A percentile compares a stretch with the other conserved stretches of the same genome.
Conservation (phyloP, 2,888 invertebrate species). For the Hesperia comma region DNA sequence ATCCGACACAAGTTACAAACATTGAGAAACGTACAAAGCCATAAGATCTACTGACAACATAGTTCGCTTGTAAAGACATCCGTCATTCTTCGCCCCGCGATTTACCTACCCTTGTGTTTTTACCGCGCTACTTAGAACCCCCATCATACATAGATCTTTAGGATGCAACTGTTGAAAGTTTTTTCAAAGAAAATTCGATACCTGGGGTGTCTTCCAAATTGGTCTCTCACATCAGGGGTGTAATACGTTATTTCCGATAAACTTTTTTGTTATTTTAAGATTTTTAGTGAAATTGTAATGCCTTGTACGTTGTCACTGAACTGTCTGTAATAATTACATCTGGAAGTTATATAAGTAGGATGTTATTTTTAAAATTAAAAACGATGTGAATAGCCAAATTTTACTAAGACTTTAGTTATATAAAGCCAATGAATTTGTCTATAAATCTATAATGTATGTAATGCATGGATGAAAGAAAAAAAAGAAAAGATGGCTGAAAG, state of each 20-base stretch:
- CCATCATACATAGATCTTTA: conserved; percentile 51
- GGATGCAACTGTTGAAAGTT: conserved; percentile 15
- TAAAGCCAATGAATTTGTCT: too few relatives aligned
- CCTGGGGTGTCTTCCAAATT: conserved; percentile 8
- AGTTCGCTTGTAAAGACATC: conserved; percentile 79
- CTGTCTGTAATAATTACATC: conserved; percentile 18
- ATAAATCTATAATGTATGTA: too few relatives aligned
- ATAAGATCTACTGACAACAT: conserved; percentile 68
- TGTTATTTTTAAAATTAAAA: too few relatives aligned
- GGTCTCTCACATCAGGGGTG: conserved; percentile 49
- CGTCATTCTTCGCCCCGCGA: conserved; percentile 73
- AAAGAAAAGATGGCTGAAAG: too few relatives aligned
- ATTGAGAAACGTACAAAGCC: conserved; percentile 53
- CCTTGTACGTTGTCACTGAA: conserved; percentile 21
- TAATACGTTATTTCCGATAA: conserved; percentile 79
- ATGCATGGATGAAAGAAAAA: too few relatives aligned
- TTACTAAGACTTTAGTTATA: too few relatives aligned
- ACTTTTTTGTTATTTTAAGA: conserved; percentile 42
- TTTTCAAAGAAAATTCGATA: conserved; percentile 35
- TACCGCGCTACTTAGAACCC: conserved; percentile 56
- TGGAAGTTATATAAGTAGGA: conserved; percentile 6
- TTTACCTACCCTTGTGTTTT: conserved; percentile 65
- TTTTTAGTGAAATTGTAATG: conserved; percentile 32
- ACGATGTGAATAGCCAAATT: too few relatives aligned
- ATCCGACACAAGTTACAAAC: too few relatives aligned